Evolutionary conservation across 2,113 vertebrate genomes (phyloP).

Genomic region (Ceyx margarethae): DNA sequence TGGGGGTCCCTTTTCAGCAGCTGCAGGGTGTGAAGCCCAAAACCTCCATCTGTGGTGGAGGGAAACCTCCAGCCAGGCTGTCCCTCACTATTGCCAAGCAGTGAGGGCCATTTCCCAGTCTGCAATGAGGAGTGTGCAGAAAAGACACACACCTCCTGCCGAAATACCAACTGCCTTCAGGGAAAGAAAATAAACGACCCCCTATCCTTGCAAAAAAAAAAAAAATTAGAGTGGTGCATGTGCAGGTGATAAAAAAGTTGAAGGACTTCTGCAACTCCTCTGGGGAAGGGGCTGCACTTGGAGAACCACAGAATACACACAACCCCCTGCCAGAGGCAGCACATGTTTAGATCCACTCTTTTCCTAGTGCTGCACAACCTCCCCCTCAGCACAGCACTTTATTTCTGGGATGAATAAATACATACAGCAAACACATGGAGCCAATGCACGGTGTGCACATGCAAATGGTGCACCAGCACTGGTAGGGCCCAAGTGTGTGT

Average conservation of each 20-base stretch:
- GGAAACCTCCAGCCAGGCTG: neutral
- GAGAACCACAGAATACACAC: neutral
- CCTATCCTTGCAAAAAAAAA: neutral
- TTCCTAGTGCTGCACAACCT: neutral
- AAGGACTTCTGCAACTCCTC: neutral
- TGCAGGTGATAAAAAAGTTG: neutral
- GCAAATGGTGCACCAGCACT: rapidly evolving
- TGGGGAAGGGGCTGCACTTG: neutral
- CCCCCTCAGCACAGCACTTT: neutral
- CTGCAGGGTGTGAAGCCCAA: rapidly evolving
- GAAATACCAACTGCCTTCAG: neutral
- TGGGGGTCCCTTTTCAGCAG: neutral
- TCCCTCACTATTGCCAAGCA: neutral
- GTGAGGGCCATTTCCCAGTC: neutral
- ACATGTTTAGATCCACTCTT: rapidly evolving
- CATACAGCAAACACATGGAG: rapidly evolving
- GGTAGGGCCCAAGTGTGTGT: neutral
- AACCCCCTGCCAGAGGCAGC: neutral
- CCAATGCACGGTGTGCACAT: rapidly evolving
- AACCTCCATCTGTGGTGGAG: neutral
- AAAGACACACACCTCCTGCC: neutral
- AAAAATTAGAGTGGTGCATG: neutral
- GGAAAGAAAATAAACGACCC: neutral
- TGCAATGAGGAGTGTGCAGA: neutral
- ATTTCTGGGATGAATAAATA: neutral